Percentiles rank a stretch among this genome's conserved stretches.
phyloP scores from a whole-genome alignment of 1,140 invertebrate genomes.

The Lepidotrigona ventralis region DNA sequence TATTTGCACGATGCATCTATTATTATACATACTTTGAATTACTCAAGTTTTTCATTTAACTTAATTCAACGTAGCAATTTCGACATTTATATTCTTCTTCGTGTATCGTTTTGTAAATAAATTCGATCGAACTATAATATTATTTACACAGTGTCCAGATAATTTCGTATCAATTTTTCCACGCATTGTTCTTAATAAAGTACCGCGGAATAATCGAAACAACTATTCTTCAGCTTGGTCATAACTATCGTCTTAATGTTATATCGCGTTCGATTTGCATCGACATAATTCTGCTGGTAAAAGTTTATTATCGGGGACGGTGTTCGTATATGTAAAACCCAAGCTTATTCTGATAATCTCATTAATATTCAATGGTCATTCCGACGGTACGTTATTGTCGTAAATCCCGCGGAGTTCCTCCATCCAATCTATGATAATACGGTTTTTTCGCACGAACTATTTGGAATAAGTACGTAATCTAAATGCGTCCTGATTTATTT shows the following conservation, averaged over 20 bases:
- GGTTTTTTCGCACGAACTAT: background rate
- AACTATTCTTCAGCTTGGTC: background rate
- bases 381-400: background rate
- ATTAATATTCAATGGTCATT: conserved; percentile 18
- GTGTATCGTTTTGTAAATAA: too few species aligned
- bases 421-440: background rate
- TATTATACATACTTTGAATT: too few species aligned
- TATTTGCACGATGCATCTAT: too few species aligned
- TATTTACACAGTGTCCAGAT: too few species aligned
- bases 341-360: conserved; percentile 4
- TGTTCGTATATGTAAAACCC: background rate
- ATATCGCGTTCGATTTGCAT: background rate
- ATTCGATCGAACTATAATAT: too few species aligned
- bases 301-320: background rate
- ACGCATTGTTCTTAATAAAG: too few species aligned
- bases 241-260: too few species aligned
- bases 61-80: too few species aligned
- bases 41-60: too few species aligned
- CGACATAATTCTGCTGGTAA: background rate
- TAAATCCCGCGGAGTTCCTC: background rate
- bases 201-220: too few species aligned
- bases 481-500: background rate
- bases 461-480: background rate
- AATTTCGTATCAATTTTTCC: too few species aligned
- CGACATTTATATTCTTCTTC: too few species aligned